phyloP scores from a whole-genome alignment of 2,113 vertebrate genomes.

The Turnix velox region DNA sequence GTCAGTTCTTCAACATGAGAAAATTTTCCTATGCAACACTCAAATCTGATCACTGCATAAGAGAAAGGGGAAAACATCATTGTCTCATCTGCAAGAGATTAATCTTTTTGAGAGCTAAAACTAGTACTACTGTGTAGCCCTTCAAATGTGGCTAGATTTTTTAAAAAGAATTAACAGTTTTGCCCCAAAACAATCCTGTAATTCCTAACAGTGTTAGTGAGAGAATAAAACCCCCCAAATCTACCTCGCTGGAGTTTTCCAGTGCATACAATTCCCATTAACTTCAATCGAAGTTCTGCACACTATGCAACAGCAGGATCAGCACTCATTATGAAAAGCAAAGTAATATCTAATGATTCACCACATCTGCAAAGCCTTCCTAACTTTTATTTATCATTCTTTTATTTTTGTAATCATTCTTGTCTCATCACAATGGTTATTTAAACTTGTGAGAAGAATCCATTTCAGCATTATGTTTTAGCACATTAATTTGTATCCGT shows the following conservation, averaged over 20 bases:
- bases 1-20: background rate
- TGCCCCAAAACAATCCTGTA: background rate
- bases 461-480: constrained; percentile 58
- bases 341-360: constrained; percentile 18
- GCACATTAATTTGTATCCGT: constrained; percentile 51
- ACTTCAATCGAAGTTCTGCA: background rate
- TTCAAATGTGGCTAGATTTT: background rate
- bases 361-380: constrained; percentile 28
- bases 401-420: constrained; percentile 57
- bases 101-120: background rate
- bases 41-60: background rate
- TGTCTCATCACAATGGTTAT: constrained; percentile 36
- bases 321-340: constrained; percentile 17
- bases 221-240: background rate
- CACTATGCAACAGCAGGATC: background rate
- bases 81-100: background rate
- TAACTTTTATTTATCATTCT: constrained; percentile 39
- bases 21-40: background rate
- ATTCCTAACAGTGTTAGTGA: background rate
- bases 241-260: background rate
- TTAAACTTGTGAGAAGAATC: constrained; percentile 50
- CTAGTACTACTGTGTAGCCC: background rate
- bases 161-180: background rate
- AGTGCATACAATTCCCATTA: background rate
- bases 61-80: background rate